Base-by-base conservation (phyloP, 2,888 invertebrate genomes). In the Leptarthrus brevirostris region DNA sequence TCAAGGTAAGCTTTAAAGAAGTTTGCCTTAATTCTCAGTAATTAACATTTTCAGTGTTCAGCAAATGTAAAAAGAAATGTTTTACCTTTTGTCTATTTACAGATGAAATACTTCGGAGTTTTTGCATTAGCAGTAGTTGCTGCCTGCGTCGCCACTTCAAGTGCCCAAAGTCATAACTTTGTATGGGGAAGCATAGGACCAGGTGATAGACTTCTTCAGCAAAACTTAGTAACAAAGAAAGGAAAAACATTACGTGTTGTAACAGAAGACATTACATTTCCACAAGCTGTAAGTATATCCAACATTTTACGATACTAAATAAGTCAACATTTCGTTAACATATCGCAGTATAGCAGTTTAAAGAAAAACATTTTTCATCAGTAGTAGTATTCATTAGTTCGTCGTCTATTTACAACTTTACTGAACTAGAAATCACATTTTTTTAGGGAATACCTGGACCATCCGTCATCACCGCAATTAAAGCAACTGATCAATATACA, bases 401-500 rank as follows among this genome's bases (percentile, higher is more conserved):
- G n/a, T n/a, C n/a, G n/a, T n/a, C n/a, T n/a, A n/a, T n/a, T n/a
- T n/a, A n/a, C n/a, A n/a, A n/a, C n/a, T n/a, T n/a, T n/a, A n/a
- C n/a, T n/a, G n/a, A n/a, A n/a, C n/a, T n/a, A n/a, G n/a, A n/a
- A n/a, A n/a, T n/a, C n/a, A n/a, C n/a, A n/a, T n/a, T n/a, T n/a
- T 34, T 56, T n/a, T 8, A 56, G 56, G 26, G 18, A 61, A 40
- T n/a, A 6, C 73, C 69, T 20, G 74, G 82, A 61, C 81, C 82
- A 2, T 16, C 14, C 69, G 80, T 80, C 8, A 86, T 87, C 70
- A 84, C 83, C 0, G 81, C 83, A 76, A 77, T 87, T 12, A 78
- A 79, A n/a, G 82, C 84, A 1, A 77, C 81, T 10, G 87, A 88
- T 77, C 84, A 84, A 74, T 80, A 83, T 34, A 80, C 76, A 34